Evolutionary conservation across 1,140 invertebrate species (phyloP).

Genomic region (Lanistes nyassanus): DNA sequence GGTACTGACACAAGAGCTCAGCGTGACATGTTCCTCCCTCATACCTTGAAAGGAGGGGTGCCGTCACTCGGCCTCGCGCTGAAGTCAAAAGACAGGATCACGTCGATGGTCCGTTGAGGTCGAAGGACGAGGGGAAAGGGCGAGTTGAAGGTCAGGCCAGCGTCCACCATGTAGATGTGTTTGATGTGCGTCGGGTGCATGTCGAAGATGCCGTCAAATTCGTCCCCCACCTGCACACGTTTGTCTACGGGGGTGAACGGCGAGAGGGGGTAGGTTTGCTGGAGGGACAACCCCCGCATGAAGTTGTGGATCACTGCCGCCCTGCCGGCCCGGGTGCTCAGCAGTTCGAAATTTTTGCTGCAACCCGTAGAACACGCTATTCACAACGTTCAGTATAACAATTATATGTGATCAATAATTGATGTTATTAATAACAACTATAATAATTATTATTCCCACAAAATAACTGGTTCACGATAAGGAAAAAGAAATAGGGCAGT

Average conservation of each 20-base stretch:
- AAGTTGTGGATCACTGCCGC: slow-evolving; percentile 70
- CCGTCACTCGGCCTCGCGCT: slow-evolving; percentile 66
- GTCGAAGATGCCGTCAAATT: slow-evolving; percentile 66
- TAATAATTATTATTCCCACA: too few relatives aligned
- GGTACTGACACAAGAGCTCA: too few relatives aligned
- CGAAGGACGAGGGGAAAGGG: slow-evolving; percentile 68
- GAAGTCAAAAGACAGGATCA: slow-evolving; percentile 70
- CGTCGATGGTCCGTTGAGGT: slow-evolving; percentile 67
- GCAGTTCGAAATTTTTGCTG: slow-evolving; percentile 54
- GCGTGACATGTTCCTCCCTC: too few relatives aligned
- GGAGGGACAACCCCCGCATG: slow-evolving; percentile 67
- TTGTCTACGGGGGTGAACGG: slow-evolving; percentile 54
- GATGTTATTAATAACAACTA: too few relatives aligned
- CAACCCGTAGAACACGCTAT: slow-evolving; percentile 22
- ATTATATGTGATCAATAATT: background rate
- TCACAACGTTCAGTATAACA: background rate
- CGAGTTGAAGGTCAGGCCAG: slow-evolving; percentile 70
- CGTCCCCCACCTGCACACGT: slow-evolving; percentile 38
- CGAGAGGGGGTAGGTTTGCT: slow-evolving; percentile 65
- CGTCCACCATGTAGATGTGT: slow-evolving; percentile 69
- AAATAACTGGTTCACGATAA: too few relatives aligned
- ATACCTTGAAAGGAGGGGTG: slow-evolving; percentile 67
- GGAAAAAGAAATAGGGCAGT: too few relatives aligned
- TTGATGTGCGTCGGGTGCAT: slow-evolving; percentile 66
- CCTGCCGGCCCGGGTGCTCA: slow-evolving; percentile 66